Conservation (phyloP, 2,113 vertebrate genomes). For the Ochotona curzoniae region DNA sequence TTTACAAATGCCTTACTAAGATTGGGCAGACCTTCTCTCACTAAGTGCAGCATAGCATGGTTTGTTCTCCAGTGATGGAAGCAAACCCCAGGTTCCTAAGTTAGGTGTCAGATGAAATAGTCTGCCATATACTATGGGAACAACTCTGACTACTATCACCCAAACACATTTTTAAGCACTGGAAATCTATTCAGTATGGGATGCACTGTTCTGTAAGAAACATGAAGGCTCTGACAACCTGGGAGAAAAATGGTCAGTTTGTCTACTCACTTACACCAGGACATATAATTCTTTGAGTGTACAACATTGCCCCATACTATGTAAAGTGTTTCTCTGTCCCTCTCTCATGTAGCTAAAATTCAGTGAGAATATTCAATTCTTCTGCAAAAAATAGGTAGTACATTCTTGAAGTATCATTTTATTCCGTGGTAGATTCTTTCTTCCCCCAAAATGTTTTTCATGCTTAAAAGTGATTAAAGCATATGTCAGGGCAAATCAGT, state of each 20-base stretch:
- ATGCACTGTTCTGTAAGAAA: not conserved
- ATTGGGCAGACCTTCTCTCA: not conserved
- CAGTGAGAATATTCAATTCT: not conserved
- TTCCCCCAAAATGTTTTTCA: not conserved
- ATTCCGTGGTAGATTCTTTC: conserved; percentile 20
- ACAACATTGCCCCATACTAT: not conserved
- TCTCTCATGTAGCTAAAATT: not conserved
- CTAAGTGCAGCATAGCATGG: not conserved
- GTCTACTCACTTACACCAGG: not conserved
- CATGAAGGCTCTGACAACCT: not conserved
- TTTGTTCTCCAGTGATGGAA: not conserved
- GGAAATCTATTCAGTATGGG: not conserved
- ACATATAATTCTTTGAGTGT: not conserved
- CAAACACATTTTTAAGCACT: not conserved
- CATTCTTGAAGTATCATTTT: conserved; percentile 2
- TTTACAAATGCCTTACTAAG: conserved; percentile 9
- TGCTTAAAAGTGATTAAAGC: conserved; percentile 15
- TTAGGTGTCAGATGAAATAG: not conserved
- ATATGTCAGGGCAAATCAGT: conserved; percentile 53
- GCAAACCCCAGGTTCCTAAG: not conserved
- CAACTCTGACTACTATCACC: not conserved
- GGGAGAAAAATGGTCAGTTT: not conserved
- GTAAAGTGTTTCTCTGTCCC: not conserved
- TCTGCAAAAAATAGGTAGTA: not conserved
- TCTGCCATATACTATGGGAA: not conserved